phyloP scores from a whole-genome alignment of 2,113 vertebrate genomes.

The Noctilio leporinus region DNA sequence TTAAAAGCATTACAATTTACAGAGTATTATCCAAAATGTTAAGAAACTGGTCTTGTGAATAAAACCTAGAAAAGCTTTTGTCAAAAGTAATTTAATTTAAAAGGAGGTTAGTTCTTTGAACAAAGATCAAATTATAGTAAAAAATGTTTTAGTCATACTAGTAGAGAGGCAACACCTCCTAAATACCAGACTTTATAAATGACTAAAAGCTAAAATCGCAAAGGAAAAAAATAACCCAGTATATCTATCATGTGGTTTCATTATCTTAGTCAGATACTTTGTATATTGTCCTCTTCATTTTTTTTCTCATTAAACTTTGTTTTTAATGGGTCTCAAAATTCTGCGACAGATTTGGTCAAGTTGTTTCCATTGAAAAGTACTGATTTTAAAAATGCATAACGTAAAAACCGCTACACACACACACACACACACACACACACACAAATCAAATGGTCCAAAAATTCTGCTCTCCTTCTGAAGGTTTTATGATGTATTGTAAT shows the following conservation, averaged over 20 bases:
- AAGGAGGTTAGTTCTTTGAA: background rate
- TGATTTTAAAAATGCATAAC: too few species aligned
- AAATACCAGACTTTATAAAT: background rate
- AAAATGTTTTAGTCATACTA: background rate
- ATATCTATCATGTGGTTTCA: background rate
- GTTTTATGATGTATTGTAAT: too few species aligned
- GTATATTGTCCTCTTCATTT: background rate
- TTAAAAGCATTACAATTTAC: background rate
- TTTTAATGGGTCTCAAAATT: too few species aligned
- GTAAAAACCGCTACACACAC: too few species aligned
- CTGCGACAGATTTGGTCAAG: too few species aligned
- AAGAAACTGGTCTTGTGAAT: background rate
- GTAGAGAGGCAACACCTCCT: background rate
- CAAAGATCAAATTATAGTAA: background rate
- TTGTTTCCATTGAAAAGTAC: too few species aligned
- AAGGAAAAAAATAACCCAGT: background rate
- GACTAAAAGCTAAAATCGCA: background rate
- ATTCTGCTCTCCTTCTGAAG: too few species aligned
- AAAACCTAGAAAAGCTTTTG: background rate
- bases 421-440: too few species aligned
- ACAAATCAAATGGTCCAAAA: too few species aligned
- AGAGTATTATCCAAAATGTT: background rate
- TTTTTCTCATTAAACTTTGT: too few species aligned
- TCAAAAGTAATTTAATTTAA: slow-evolving; percentile 13
- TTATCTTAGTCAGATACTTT: background rate